These are phyloP conservation scores for Archips crataeganus DNA, from an alignment of 2,888 invertebrate genomes.

Conservation along the genomic window DNA sequence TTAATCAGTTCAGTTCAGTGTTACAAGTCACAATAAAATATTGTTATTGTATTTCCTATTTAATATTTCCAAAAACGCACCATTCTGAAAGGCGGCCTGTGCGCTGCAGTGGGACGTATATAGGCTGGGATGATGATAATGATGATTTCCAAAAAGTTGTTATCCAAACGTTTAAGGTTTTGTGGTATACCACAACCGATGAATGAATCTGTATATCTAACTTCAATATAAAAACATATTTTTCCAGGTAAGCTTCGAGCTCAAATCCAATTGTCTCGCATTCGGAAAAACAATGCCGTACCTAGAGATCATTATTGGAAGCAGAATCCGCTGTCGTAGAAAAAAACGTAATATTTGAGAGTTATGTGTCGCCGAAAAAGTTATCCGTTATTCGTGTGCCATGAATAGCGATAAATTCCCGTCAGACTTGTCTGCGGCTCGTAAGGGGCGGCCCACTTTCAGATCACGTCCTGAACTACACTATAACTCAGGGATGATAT, in stretches of 20 bases:
- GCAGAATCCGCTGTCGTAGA: constrained; percentile 25
- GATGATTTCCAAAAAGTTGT: too few relatives aligned
- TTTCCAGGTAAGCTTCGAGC: constrained; percentile 7
- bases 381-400: constrained; percentile 47
- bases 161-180: too few relatives aligned
- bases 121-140: too few relatives aligned
- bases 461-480: constrained; percentile 57
- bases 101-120: too few relatives aligned
- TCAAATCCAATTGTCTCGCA: constrained; percentile 14
- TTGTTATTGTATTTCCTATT: too few relatives aligned
- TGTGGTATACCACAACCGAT: not conserved
- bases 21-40: too few relatives aligned
- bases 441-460: constrained; percentile 58
- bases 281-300: constrained; percentile 26
- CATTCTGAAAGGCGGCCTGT: too few relatives aligned
- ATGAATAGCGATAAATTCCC: constrained; percentile 58
- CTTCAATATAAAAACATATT: not conserved
- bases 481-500: constrained; percentile 55
- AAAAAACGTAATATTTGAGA: constrained; percentile 29
- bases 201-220: too few relatives aligned
- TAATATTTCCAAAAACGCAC: too few relatives aligned
- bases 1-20: too few relatives aligned
- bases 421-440: constrained; percentile 49
- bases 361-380: constrained; percentile 31
- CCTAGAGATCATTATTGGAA: constrained; percentile 29